These are phyloP conservation scores for Chionis minor DNA, from an alignment of 2,113 vertebrate genomes.

Conservation along the genomic window DNA sequence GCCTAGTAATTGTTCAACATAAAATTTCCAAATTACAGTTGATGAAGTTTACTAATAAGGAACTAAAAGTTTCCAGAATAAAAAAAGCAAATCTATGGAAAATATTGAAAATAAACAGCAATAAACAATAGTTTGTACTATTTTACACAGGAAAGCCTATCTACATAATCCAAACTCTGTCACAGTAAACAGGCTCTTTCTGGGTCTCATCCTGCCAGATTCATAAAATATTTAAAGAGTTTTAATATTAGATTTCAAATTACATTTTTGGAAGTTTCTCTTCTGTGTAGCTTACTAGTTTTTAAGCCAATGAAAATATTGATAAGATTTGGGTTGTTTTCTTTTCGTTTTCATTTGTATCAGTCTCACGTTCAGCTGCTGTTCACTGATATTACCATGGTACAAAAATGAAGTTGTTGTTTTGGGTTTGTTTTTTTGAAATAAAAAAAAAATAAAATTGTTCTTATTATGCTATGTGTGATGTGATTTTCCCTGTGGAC, in stretches of 20 bases:
- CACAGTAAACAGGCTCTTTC: neutral
- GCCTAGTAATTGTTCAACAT: neutral
- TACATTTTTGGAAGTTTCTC: neutral
- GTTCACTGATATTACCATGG: slow-evolving; percentile 58
- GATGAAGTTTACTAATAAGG: neutral
- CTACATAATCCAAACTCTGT: neutral
- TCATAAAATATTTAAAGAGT: neutral
- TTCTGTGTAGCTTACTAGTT: neutral
- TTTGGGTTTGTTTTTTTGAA: slow-evolving; percentile 10
- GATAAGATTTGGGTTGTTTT: neutral
- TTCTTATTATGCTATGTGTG: slow-evolving; percentile 48
- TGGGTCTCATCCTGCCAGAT: neutral
- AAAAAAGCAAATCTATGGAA: neutral
- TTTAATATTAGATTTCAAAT: neutral
- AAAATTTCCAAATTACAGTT: neutral
- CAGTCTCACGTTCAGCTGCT: slow-evolving; percentile 56
- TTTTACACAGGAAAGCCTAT: neutral
- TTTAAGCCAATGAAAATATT: neutral
- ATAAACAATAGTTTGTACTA: neutral
- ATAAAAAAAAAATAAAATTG: neutral
- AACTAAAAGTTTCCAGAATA: neutral
- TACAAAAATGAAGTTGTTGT: slow-evolving; percentile 32
- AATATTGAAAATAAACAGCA: neutral
- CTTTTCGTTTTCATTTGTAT: neutral
- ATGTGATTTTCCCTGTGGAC: slow-evolving; percentile 60